These are phyloP conservation scores for Monodelphis domestica DNA, from an alignment of 2,797 vertebrate genomes.

Conservation along the genomic window DNA sequence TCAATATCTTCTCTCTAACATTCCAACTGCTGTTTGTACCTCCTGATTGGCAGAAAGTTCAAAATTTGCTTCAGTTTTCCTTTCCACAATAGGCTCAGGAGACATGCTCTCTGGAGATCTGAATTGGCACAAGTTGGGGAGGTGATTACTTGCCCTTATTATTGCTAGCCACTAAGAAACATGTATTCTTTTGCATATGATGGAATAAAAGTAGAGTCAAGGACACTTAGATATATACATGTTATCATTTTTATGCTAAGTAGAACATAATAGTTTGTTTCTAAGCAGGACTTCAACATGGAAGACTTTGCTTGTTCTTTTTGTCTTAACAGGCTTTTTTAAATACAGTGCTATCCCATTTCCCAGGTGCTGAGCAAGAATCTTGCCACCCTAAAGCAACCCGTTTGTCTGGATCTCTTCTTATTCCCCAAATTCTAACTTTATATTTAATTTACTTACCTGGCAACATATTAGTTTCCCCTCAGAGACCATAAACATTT, in stretches of 20 bases:
- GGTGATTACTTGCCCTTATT: neutral
- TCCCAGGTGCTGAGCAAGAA: neutral
- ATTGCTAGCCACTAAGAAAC: neutral
- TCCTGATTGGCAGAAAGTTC: too few relatives aligned
- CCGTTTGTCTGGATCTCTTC: neutral
- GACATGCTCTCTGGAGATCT: neutral
- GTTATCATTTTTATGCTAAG: neutral
- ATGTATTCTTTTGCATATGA: neutral
- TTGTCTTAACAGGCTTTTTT: neutral
- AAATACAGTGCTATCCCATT: neutral
- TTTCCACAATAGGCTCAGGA: too few relatives aligned
- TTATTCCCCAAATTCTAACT: neutral
- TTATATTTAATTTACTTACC: neutral
- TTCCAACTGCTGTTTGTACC: too few relatives aligned
- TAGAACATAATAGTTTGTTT: neutral
- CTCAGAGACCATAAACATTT: neutral
- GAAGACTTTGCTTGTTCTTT: neutral
- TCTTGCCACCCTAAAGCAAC: neutral
- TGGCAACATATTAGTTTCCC: neutral
- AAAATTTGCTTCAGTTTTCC: too few relatives aligned
- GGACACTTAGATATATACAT: neutral
- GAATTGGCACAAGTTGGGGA: neutral
- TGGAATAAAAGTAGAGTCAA: neutral
- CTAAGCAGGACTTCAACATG: neutral
- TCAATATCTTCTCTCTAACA: too few relatives aligned